Conservation (phyloP, 2,797 vertebrate species). For the Rallus crepitans region DNA sequence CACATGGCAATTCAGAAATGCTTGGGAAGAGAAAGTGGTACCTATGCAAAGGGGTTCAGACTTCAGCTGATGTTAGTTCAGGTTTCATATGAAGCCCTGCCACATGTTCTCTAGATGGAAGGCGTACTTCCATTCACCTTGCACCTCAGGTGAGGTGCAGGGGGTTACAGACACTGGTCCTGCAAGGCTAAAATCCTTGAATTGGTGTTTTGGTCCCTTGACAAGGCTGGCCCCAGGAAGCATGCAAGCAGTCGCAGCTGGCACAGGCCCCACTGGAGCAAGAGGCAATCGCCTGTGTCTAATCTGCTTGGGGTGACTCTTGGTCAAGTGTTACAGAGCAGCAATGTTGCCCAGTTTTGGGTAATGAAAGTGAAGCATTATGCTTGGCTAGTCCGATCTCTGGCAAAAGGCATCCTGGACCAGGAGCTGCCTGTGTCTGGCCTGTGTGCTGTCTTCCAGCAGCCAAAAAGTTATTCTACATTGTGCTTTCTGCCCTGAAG, state of each 20-base stretch:
- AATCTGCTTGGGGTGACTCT: neutral
- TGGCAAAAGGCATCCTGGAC: neutral
- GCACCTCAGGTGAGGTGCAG: neutral
- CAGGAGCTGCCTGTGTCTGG: neutral
- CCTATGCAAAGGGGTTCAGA: neutral
- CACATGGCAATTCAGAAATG: neutral
- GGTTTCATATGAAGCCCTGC: neutral
- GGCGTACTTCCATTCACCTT: neutral
- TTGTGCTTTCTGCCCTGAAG: neutral
- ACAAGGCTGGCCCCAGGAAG: rapidly evolving
- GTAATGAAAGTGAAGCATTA: neutral
- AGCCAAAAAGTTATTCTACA: neutral
- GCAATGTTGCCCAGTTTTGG: rapidly evolving
- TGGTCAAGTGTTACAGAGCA: neutral
- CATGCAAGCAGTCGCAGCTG: rapidly evolving
- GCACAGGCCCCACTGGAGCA: neutral
- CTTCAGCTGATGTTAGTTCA: neutral
- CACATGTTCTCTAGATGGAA: neutral
- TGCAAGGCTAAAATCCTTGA: neutral
- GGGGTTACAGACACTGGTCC: neutral
- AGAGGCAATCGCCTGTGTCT: neutral
- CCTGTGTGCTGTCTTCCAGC: neutral
- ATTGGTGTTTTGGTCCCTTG: rapidly evolving
- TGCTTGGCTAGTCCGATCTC: neutral
- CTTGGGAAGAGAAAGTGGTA: neutral